Conservation (phyloP, 1,140 invertebrate species). For the Bombus polaris region DNA sequence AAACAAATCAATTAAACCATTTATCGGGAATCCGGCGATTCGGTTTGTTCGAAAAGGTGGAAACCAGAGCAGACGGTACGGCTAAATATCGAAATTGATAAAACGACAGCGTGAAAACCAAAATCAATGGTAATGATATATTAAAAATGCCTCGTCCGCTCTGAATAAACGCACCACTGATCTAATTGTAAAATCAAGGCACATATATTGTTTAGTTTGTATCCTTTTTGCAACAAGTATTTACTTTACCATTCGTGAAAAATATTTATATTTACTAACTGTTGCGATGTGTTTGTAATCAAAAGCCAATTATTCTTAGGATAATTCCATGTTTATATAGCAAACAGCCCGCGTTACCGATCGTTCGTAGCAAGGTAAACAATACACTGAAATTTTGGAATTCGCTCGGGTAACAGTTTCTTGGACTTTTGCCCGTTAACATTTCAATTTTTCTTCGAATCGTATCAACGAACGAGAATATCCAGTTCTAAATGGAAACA, state of each 20-base stretch:
- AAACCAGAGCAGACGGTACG: no score
- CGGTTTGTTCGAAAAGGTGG: not conserved
- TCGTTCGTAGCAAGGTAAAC: no score
- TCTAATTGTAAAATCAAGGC: not conserved
- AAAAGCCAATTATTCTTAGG: no score
- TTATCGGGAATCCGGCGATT: not conserved
- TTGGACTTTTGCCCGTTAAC: not conserved
- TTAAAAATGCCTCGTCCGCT: not conserved
- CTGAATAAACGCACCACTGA: not conserved
- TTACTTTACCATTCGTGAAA: not conserved
- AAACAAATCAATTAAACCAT: not conserved
- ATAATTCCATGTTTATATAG: slow-evolving; percentile 13
- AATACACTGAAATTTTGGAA: not conserved
- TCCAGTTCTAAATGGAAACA: no score
- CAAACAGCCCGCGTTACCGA: not conserved
- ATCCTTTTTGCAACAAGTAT: not conserved
- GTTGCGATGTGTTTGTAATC: not conserved
- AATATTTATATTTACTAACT: not conserved
- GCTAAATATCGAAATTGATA: not conserved
- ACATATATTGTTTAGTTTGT: no score
- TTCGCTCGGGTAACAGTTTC: not conserved
- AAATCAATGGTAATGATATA: not conserved
- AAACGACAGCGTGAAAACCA: not conserved
- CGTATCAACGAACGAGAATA: not conserved
- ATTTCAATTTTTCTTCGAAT: not conserved